Evolutionary conservation across 2,797 vertebrate genomes (phyloP), one percentile per base, ranked within the genome.

Genomic region (Amniataba percoides): DNA sequence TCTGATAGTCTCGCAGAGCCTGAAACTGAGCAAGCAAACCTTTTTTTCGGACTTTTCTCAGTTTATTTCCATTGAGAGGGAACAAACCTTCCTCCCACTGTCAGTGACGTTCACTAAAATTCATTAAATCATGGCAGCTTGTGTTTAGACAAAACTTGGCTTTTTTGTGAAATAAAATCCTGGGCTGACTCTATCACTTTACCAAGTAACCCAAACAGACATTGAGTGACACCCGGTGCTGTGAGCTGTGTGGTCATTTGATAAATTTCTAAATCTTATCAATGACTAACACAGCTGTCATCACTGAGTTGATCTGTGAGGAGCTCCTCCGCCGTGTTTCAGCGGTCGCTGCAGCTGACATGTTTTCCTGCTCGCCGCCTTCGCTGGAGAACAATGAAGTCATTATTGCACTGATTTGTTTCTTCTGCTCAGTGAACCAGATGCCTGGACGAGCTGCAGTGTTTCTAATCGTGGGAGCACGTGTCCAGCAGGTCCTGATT

Each of bases 401-500:
- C 86, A 87, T 92, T 91, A 86, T 89, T 86, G 76, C 70, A 4
- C 73, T 91, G 86, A 90, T 88, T 77, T 74, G 72, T 85, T 94
- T 88, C 88, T 86, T 77, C 71, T 81, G 75, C 74, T 77, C 45
- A 49, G 68, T 85, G 60, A 79, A 84, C 58, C 82, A 86, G 70
- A 88, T 83, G 83, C 63, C 51, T 57, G 71, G 70, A 65, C 42
- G 65, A 58, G 71, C 56, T 40, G 76, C 65, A 16, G 88, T 52
- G 91, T 89, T 90, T 93, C 74, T 91, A 86, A 90, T 92, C 31
- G 78, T 31, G 52, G 8, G 67, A 66, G 81, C 85, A 57, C 85
- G 74, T 82, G 82, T 84, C 84, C 92, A 92, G 84, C 81, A 87
- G 91, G 88, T 91, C 89, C 46, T 62, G 49, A 78, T 92, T 93